Evolutionary conservation across 2,113 vertebrate species (phyloP).

Genomic region (Smithornis capensis): DNA sequence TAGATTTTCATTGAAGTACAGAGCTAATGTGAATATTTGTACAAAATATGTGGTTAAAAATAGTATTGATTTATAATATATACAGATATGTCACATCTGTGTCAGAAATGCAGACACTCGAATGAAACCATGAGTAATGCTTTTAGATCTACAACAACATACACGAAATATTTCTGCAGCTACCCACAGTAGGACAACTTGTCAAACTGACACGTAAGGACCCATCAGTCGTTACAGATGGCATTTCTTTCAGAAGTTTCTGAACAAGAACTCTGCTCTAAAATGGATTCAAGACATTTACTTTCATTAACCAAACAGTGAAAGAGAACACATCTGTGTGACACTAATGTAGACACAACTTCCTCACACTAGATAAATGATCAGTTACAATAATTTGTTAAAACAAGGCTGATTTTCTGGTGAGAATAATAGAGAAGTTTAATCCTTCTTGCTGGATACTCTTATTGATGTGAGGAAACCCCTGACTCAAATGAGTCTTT

Average conservation of each 20-base stretch:
- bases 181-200: conserved; percentile 61
- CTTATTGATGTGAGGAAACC: neutral
- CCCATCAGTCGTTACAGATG: neutral
- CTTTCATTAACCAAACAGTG: neutral
- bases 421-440: neutral
- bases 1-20: conserved; percentile 75
- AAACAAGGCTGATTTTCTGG: neutral
- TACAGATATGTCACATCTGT: conserved; percentile 77
- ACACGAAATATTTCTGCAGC: conserved; percentile 63
- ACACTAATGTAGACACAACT: neutral
- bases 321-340: conserved; percentile 12
- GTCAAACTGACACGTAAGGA: conserved; percentile 32
- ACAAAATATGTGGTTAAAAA: conserved; percentile 80
- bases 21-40: conserved; percentile 78
- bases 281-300: conserved; percentile 42
- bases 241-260: conserved; percentile 8
- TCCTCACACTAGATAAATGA: neutral
- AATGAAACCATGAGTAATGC: conserved; percentile 54
- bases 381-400: neutral
- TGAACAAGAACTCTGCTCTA: conserved; percentile 11
- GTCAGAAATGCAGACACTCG: conserved; percentile 69
- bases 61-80: conserved; percentile 78
- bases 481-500: neutral
- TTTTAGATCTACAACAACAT: conserved; percentile 63
- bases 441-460: neutral